Conservation (phyloP, 2,888 invertebrate species). For the Ethmia dodecea region DNA sequence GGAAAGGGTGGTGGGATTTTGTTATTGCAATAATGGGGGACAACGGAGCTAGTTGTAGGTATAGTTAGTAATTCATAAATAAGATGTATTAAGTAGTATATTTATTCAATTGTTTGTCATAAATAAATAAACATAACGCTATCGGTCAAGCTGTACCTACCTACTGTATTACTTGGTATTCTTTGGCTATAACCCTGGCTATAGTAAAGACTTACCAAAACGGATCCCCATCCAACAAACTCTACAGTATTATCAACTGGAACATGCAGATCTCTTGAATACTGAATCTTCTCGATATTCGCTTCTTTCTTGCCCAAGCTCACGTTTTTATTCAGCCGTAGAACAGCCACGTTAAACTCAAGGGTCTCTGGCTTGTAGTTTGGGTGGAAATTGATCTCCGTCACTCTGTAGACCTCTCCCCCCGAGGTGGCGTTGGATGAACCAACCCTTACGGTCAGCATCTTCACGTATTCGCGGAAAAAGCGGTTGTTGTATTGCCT, state of each 20-base stretch:
- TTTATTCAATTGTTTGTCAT: too few relatives aligned
- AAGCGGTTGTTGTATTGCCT: constrained; percentile 70
- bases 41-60: too few relatives aligned
- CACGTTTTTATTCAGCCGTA: constrained; percentile 52
- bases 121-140: too few relatives aligned
- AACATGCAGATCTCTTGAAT: constrained; percentile 31
- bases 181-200: too few relatives aligned
- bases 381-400: constrained; percentile 64
- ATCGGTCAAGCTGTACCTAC: too few relatives aligned
- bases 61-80: too few relatives aligned
- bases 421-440: constrained; percentile 58
- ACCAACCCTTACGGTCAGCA: constrained; percentile 57
- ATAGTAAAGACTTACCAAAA: constrained; percentile 58
- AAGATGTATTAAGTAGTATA: too few relatives aligned
- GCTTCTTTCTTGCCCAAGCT: constrained; percentile 27
- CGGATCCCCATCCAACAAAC: constrained; percentile 67
- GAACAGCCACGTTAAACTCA: constrained; percentile 57
- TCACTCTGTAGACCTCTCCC: constrained; percentile 44
- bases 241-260: constrained; percentile 44
- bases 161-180: too few relatives aligned
- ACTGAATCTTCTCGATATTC: constrained; percentile 30
- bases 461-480: constrained; percentile 64
- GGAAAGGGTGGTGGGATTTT: too few relatives aligned
- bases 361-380: constrained; percentile 62
- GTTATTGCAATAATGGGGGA: too few relatives aligned